Base-by-base conservation (phyloP, 1,140 invertebrate genomes). In the Mycetomoellerius zeteki region DNA sequence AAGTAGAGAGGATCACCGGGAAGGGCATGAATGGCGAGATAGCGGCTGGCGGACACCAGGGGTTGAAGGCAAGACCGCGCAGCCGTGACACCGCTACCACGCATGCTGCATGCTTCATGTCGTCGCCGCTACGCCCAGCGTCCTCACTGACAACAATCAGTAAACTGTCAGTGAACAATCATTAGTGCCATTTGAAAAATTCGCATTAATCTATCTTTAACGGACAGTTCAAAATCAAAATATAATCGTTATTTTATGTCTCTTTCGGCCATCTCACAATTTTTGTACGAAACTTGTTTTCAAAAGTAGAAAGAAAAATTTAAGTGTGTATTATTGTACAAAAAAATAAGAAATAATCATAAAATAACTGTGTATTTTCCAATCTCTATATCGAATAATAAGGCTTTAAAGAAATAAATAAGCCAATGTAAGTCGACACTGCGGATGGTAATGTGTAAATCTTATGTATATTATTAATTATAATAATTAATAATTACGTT, bases 1-100 rank as follows among this genome's bases (percentile, higher is more conserved):
- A 97, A 97, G 93, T 96, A 96, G 91, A 97, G 95, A 64, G 96
- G 96, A 92, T 97, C 95, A 94, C 96, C 96, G 71, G 96, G 96
- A 85, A 96, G 95, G 89, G 96, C 95, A 92, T 96, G 96, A 89
- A 97, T 96, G 89, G 96, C 96, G 93, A 96, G 95, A 93, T 96
- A 96, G 90, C 96, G 95, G 92, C 96, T 96, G 93, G 96, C 95
- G 93, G 96, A 96, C 93, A 96, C 95, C 94, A 96, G 94, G 94
- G 95, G 95, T 95, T 95, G 95, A 95, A 94, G 95, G 94, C 95
- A 95, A 94, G 94, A 95, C 95, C 94, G 95, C 95, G 94, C 94
- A 95, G 94, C 95, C 94, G 95, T 95, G 94, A 95, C 95, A 95
- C 94, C 94, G 94, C 94, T 95, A 95, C 95, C 94, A 94, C 94